phyloP scores from a whole-genome alignment of 2,888 invertebrate genomes.

The Bibio marci region DNA sequence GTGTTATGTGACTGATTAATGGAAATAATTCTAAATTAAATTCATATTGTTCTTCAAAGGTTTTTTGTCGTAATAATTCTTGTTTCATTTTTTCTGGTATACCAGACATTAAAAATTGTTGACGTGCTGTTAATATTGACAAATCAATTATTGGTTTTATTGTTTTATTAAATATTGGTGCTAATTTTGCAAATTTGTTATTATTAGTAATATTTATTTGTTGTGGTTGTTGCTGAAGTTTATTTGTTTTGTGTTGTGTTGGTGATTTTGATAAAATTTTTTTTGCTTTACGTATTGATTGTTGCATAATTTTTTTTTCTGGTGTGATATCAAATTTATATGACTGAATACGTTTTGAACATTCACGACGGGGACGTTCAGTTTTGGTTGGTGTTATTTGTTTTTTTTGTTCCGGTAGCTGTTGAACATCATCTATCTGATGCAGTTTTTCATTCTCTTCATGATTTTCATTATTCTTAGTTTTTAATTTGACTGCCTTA shows the following conservation, averaged over 20 bases:
- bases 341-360: too few species aligned
- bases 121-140: conserved; percentile 41
- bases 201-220: conserved; percentile 17
- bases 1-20: conserved; percentile 45
- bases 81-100: conserved; percentile 45
- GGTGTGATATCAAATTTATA: too few species aligned
- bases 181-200: conserved; percentile 35
- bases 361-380: too few species aligned
- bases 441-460: conserved; percentile 14
- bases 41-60: conserved; percentile 22
- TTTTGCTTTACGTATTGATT: too few species aligned
- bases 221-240: conserved; percentile 2
- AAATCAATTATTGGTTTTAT: conserved; percentile 39
- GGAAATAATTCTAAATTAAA: conserved; percentile 36
- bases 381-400: background rate
- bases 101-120: conserved; percentile 54
- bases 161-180: conserved; percentile 48
- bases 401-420: conserved; percentile 8
- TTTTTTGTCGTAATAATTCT: conserved; percentile 33
- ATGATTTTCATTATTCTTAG: conserved; percentile 11
- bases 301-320: background rate
- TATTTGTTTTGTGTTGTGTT: conserved; percentile 10
- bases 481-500: conserved; percentile 4
- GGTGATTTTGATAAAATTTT: conserved; percentile 11
- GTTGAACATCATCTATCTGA: background rate